These are phyloP conservation scores for Autographa gamma DNA, from an alignment of 2,888 invertebrate species.

Conservation along the genomic window DNA sequence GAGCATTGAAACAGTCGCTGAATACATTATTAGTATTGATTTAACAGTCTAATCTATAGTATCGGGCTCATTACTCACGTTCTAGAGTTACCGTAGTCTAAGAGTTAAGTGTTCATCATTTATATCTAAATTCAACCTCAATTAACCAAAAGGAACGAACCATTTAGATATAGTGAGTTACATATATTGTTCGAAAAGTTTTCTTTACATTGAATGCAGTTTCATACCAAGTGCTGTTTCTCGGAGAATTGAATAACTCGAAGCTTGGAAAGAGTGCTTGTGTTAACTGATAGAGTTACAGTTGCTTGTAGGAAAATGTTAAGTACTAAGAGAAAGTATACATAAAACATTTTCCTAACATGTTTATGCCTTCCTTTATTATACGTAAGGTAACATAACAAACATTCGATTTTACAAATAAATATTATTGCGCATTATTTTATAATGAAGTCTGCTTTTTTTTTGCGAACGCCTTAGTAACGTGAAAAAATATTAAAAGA, in stretches of 20 bases:
- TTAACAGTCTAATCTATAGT: slow-evolving; percentile 60
- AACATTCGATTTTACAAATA: too few species aligned
- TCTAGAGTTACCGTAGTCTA: slow-evolving; percentile 50
- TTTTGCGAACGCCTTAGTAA: neutral
- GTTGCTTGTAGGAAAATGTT: slow-evolving; percentile 19
- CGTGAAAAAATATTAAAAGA: slow-evolving; percentile 15
- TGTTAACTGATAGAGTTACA: slow-evolving; percentile 38
- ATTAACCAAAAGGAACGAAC: slow-evolving; percentile 50
- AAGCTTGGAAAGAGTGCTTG: slow-evolving; percentile 18
- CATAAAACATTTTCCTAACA: too few species aligned
- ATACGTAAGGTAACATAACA: too few species aligned
- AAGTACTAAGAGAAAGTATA: neutral
- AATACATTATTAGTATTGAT: slow-evolving; percentile 69
- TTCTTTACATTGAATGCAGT: slow-evolving; percentile 21
- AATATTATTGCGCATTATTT: neutral
- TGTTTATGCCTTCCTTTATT: too few species aligned
- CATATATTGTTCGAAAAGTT: slow-evolving; percentile 13
- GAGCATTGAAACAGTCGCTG: slow-evolving; percentile 60
- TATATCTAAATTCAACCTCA: slow-evolving; percentile 47
- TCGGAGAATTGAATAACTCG: slow-evolving; percentile 21
- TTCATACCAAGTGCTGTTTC: slow-evolving; percentile 20
- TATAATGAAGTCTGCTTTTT: neutral
- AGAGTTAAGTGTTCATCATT: slow-evolving; percentile 52
- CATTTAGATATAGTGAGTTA: slow-evolving; percentile 15
- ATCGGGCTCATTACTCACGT: slow-evolving; percentile 65